Percentiles rank a stretch among this genome's conserved stretches.
Evolutionary conservation across 2,888 invertebrate species (phyloP).

Genomic region (Scrobipalpa costella): DNA sequence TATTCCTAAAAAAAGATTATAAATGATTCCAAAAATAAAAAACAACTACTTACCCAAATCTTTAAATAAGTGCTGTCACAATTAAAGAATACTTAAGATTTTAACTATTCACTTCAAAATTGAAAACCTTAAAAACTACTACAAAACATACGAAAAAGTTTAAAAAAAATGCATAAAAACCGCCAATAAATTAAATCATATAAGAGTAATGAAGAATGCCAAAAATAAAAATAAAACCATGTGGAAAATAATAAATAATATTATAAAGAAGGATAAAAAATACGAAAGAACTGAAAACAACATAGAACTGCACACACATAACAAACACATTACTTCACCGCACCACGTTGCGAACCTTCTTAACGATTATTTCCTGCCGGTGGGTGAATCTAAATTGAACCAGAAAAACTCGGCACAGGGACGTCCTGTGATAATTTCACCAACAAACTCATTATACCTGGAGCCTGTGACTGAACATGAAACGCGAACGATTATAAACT

Average conservation of each 20-base stretch:
- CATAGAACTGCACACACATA: background rate
- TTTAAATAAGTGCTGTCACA: background rate
- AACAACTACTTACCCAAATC: background rate
- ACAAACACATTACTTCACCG: background rate
- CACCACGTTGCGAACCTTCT: background rate
- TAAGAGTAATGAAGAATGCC: background rate
- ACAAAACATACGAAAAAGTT: background rate
- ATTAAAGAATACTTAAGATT: background rate
- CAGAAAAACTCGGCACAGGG: background rate
- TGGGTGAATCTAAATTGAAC: background rate
- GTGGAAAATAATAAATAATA: background rate
- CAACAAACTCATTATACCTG: background rate
- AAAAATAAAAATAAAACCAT: slow-evolving; percentile 2
- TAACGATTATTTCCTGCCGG: background rate
- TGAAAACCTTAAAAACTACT: background rate
- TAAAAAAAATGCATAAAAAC: background rate
- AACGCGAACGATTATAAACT: background rate
- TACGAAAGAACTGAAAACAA: background rate
- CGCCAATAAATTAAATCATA: background rate
- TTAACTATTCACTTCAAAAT: background rate
- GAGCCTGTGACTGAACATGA: background rate
- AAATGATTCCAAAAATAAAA: background rate
- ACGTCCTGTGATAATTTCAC: background rate
- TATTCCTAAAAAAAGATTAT: background rate
- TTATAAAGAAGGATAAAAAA: background rate